Conservation (phyloP, 2,888 invertebrate genomes). For the Globia sparganii region DNA sequence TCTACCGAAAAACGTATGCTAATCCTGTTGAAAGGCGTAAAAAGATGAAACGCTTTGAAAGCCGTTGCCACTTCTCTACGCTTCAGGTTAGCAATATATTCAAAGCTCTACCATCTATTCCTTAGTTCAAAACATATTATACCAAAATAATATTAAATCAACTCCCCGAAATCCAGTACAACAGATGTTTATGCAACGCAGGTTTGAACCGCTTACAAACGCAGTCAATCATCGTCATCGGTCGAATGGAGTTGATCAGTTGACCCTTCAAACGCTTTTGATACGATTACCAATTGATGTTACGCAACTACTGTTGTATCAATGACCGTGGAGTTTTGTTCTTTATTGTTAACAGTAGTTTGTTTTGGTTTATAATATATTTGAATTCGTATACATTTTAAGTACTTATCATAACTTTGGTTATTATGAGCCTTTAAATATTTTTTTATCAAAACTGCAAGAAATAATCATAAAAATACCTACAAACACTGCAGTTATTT, state of each 20-base stretch:
- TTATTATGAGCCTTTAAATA: conserved; percentile 3
- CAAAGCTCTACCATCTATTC: neutral
- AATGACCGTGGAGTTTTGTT: conserved; percentile 36
- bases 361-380: neutral
- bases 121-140: neutral
- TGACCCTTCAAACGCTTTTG: conserved; percentile 58
- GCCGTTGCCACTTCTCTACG: too few relatives aligned
- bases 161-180: neutral
- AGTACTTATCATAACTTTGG: neutral
- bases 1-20: neutral
- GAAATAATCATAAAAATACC: neutral
- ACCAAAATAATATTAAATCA: neutral
- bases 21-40: neutral
- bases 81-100: neutral
- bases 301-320: conserved; percentile 55
- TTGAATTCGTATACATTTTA: neutral
- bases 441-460: too few relatives aligned
- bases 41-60: neutral
- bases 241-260: conserved; percentile 49
- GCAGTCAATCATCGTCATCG: conserved; percentile 35
- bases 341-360: conserved; percentile 36
- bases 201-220: conserved; percentile 43
- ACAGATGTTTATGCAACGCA: conserved; percentile 45
- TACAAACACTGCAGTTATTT: neutral
- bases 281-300: conserved; percentile 58